Evolutionary conservation across 2,888 invertebrate species (phyloP).

Genomic region (Athalia circularis): DNA sequence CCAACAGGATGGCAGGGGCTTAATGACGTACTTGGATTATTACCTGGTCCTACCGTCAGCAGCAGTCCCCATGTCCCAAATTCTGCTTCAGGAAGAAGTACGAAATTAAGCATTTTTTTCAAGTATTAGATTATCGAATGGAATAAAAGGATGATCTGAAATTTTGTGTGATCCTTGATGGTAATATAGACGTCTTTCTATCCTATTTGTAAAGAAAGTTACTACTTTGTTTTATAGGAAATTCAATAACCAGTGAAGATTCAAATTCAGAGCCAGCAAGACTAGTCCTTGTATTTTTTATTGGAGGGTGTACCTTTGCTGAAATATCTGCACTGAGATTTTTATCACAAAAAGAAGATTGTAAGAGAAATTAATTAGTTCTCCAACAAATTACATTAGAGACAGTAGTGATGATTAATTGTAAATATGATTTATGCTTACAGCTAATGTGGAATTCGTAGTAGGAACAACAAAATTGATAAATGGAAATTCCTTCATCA

Average conservation of each 20-base stretch:
- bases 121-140: slow-evolving; percentile 7
- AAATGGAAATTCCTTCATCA: slow-evolving; percentile 91
- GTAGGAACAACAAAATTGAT: slow-evolving; percentile 94
- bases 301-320: slow-evolving; percentile 97
- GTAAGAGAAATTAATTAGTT: slow-evolving; percentile 56
- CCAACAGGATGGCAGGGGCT: slow-evolving; percentile 87
- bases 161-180: too few species aligned
- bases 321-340: slow-evolving; percentile 89
- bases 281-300: slow-evolving; percentile 93
- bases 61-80: slow-evolving; percentile 54
- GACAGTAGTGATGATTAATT: background rate
- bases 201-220: background rate
- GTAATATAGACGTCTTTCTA: too few species aligned
- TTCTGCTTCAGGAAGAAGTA: slow-evolving; percentile 54
- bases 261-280: slow-evolving; percentile 77
- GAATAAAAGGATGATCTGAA: background rate
- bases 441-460: slow-evolving; percentile 89
- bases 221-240: slow-evolving; percentile 63
- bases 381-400: background rate
- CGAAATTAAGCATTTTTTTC: background rate
- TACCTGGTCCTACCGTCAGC: slow-evolving; percentile 85
- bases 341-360: slow-evolving; percentile 85
- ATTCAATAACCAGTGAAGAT: slow-evolving; percentile 73
- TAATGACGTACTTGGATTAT: slow-evolving; percentile 87
- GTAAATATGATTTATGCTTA: slow-evolving; percentile 56